Percentiles rank a stretch among this genome's conserved stretches.
Evolutionary conservation across 2,888 invertebrate species (phyloP).

Genomic region (Tillus elongatus): DNA sequence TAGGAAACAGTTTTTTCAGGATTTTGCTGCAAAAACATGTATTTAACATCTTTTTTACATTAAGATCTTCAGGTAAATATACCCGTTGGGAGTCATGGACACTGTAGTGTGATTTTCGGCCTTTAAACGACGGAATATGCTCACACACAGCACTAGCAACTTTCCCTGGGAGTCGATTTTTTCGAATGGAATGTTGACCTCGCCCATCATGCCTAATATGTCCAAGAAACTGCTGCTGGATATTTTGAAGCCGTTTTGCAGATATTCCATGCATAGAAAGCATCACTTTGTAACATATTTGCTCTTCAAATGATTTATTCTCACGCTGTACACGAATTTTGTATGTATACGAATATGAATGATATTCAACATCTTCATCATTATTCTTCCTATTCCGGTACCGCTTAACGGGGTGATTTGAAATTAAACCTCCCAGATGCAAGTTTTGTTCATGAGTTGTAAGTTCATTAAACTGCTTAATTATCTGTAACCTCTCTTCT

Average conservation of each 20-base stretch:
- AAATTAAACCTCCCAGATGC: too few species aligned
- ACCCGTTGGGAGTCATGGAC: conserved; percentile 14
- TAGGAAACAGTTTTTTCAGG: conserved; percentile 13
- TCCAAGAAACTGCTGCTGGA: conserved; percentile 12
- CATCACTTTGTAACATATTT: conserved; percentile 16
- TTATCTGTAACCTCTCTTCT: neutral
- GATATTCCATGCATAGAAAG: conserved; percentile 17
- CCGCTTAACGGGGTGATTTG: too few species aligned
- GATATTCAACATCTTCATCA: too few species aligned
- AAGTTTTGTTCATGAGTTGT: too few species aligned
- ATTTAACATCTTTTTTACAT: conserved; percentile 15
- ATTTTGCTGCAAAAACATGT: conserved; percentile 13
- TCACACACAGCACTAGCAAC: conserved; percentile 9
- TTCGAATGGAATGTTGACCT: conserved; percentile 15
- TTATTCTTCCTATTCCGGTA: too few species aligned
- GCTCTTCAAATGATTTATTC: conserved; percentile 13
- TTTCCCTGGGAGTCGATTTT: conserved; percentile 13
- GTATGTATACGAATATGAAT: too few species aligned
- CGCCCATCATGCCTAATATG: conserved; percentile 11
- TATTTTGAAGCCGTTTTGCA: conserved; percentile 11
- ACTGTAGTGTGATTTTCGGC: conserved; percentile 16
- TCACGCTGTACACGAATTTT: too few species aligned
- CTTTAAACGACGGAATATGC: conserved; percentile 16
- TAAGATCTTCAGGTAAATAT: conserved; percentile 17
- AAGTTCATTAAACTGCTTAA: too few species aligned